These are phyloP conservation scores for Blera fallax DNA, from an alignment of 2,888 invertebrate species.

Conservation along the genomic window DNA sequence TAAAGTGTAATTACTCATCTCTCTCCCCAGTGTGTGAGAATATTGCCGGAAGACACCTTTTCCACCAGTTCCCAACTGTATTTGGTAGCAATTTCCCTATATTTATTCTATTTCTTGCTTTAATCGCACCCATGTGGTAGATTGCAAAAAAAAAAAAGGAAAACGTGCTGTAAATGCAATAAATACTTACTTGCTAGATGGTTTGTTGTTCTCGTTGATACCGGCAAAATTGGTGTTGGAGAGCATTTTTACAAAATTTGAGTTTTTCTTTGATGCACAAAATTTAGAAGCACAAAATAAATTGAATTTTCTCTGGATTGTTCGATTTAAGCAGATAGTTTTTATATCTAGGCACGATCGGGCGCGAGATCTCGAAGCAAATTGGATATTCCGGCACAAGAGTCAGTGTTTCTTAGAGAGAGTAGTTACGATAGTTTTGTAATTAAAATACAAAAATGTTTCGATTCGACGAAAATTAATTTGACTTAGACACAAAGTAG, in stretches of 20 bases:
- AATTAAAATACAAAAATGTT: conserved; percentile 8
- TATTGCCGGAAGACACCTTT: conserved; percentile 4
- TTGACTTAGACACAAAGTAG: not conserved
- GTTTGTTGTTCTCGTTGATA: conserved; percentile 83
- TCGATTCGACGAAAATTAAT: not conserved
- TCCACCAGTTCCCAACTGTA: not conserved
- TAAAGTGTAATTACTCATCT: conserved; percentile 22
- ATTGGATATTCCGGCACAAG: not conserved
- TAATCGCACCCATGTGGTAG: conserved; percentile 12
- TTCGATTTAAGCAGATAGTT: conserved; percentile 4
- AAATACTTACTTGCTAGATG: conserved; percentile 85
- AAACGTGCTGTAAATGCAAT: conserved; percentile 3
- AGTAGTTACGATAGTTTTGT: not conserved
- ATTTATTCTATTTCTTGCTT: not conserved
- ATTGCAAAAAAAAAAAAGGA: not conserved
- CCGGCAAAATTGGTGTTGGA: conserved; percentile 78
- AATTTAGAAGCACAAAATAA: not conserved
- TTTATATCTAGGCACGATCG: conserved; percentile 19
- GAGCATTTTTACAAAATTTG: conserved; percentile 75
- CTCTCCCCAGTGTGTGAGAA: not conserved
- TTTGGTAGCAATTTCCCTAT: not conserved
- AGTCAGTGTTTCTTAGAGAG: not conserved
- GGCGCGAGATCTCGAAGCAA: conserved; percentile 1
- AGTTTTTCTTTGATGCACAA: conserved; percentile 25
- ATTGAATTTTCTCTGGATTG: conserved; percentile 25